These are phyloP conservation scores for Cheilosia variabilis DNA, from an alignment of 2,888 invertebrate genomes.

Conservation along the genomic window DNA sequence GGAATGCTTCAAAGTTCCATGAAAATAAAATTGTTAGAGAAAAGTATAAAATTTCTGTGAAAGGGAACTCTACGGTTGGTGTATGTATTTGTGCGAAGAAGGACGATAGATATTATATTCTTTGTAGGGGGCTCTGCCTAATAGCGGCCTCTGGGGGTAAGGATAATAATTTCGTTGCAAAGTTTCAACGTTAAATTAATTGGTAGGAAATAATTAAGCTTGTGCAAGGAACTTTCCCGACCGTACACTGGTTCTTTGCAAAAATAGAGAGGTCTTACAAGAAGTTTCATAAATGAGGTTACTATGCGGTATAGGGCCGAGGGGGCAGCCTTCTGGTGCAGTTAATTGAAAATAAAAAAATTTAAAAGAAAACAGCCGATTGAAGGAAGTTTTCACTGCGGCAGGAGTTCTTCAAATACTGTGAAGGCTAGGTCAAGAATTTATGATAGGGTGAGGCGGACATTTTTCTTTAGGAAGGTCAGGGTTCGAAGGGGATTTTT, in stretches of 20 bases:
- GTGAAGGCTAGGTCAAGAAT: too few species aligned
- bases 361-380: neutral
- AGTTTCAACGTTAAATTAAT: slow-evolving; percentile 73
- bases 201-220: slow-evolving; percentile 75
- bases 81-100: slow-evolving; percentile 13
- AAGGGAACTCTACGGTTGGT: slow-evolving; percentile 14
- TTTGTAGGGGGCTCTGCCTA: slow-evolving; percentile 17
- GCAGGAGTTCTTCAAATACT: neutral
- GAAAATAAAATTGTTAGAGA: slow-evolving; percentile 58
- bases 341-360: slow-evolving; percentile 26
- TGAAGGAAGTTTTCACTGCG: neutral
- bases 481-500: too few species aligned
- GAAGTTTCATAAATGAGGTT: slow-evolving; percentile 39
- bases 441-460: too few species aligned
- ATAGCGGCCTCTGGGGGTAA: slow-evolving; percentile 39
- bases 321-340: neutral
- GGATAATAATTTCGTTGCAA: slow-evolving; percentile 71
- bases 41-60: slow-evolving; percentile 16
- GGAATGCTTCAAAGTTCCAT: slow-evolving; percentile 69
- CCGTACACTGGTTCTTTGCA: slow-evolving; percentile 31
- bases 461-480: too few species aligned
- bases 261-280: slow-evolving; percentile 30
- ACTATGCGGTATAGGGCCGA: neutral
- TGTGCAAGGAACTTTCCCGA: slow-evolving; percentile 62
- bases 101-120: too few species aligned